A percentile compares a stretch with the other conserved stretches of the same genome.
Conservation (phyloP, 2,113 vertebrate species). For the Festucalex cinctus region DNA sequence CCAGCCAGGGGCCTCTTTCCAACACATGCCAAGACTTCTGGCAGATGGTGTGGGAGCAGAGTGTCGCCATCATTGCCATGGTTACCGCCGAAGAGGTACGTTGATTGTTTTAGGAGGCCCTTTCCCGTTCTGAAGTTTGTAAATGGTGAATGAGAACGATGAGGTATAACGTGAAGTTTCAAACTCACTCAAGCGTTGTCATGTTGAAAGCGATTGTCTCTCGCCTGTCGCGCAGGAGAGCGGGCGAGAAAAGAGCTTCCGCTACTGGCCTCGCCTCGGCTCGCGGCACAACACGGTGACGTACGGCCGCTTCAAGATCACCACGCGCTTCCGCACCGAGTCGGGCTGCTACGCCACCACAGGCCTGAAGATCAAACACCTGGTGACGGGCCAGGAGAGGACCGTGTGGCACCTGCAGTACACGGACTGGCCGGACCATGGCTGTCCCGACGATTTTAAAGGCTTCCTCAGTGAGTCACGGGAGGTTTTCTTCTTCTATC, state of each 20-base stretch:
- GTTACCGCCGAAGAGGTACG: constrained; percentile 92
- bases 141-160: too few relatives aligned
- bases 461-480: constrained; percentile 89
- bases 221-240: constrained; percentile 75
- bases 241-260: constrained; percentile 92
- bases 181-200: neutral
- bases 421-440: constrained; percentile 96
- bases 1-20: constrained; percentile 87
- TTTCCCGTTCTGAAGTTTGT: neutral
- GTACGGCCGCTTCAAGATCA: constrained; percentile 94
- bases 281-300: constrained; percentile 93
- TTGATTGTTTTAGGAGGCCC: neutral
- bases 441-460: constrained; percentile 92
- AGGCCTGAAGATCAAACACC: constrained; percentile 92
- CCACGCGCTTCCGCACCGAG: constrained; percentile 93
- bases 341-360: constrained; percentile 98
- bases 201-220: neutral
- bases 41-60: constrained; percentile 99
- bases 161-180: too few relatives aligned
- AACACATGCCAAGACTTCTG: constrained; percentile 96
- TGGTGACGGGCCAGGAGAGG: constrained; percentile 90
- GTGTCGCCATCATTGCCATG: constrained; percentile 93
- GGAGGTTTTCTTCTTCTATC: neutral
- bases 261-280: constrained; percentile 95
- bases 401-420: constrained; percentile 98